Evolutionary conservation across 1,140 invertebrate genomes (phyloP).

Genomic region (Solenopsis fugax): DNA sequence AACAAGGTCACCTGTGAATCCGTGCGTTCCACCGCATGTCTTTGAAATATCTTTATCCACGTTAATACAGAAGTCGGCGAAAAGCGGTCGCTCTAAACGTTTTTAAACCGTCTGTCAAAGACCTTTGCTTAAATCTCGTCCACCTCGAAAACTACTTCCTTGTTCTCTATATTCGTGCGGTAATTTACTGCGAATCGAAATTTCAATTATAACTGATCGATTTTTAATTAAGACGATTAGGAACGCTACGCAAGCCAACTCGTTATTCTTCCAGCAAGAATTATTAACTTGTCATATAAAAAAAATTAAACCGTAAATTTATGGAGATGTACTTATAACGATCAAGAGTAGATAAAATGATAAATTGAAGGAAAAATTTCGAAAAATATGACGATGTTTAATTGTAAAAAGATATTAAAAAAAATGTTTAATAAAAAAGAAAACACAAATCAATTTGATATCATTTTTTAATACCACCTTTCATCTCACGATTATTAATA

Average conservation of each 20-base stretch:
- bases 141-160: background rate
- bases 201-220: slow-evolving; percentile 10
- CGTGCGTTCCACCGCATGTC: slow-evolving; percentile 19
- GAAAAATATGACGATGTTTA: background rate
- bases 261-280: background rate
- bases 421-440: background rate
- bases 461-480: background rate
- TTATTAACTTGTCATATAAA: background rate
- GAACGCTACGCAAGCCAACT: background rate
- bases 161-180: background rate
- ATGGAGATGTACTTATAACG: background rate
- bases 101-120: slow-evolving; percentile 1
- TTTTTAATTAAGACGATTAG: background rate
- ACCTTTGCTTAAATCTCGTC: background rate
- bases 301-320: slow-evolving; percentile 34
- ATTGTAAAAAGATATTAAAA: background rate
- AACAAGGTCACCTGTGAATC: slow-evolving; percentile 40
- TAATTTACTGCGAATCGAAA: background rate
- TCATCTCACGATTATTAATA: background rate
- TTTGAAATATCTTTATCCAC: slow-evolving; percentile 19
- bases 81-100: background rate
- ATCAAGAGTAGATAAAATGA: background rate
- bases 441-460: background rate
- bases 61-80: slow-evolving; percentile 32
- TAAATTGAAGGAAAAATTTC: background rate